Evolutionary conservation across 2,797 vertebrate genomes (phyloP).

Genomic region (Fistularia tabacaria): DNA sequence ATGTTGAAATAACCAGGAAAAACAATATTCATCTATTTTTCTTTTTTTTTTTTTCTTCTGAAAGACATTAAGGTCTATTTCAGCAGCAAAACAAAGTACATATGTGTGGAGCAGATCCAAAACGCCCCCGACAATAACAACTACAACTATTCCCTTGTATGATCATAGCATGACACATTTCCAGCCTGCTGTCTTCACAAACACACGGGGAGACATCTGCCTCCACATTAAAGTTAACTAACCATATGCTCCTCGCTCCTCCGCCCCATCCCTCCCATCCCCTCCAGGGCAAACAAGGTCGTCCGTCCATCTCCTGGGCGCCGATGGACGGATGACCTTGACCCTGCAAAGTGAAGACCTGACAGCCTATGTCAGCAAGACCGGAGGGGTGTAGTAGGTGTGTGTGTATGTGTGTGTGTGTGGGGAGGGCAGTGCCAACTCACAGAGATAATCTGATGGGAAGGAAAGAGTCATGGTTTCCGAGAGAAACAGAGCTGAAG

Average conservation of each 20-base stretch:
- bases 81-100: background rate
- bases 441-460: slow-evolving; percentile 29
- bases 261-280: background rate
- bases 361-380: slow-evolving; percentile 48
- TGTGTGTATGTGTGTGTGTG: slow-evolving; percentile 26
- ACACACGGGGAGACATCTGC: slow-evolving; percentile 43
- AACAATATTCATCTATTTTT: too few relatives aligned
- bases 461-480: slow-evolving; percentile 17
- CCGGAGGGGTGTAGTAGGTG: slow-evolving; percentile 3
- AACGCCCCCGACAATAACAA: slow-evolving; percentile 10
- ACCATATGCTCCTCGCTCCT: slow-evolving; percentile 38
- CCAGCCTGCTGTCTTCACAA: slow-evolving; percentile 40
- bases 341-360: slow-evolving; percentile 23
- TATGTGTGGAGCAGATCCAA: slow-evolving; percentile 2
- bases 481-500: slow-evolving; percentile 4
- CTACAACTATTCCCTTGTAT: slow-evolving; percentile 19
- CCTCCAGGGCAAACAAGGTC: slow-evolving; percentile 1
- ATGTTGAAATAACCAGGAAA: too few relatives aligned
- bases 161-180: slow-evolving; percentile 41
- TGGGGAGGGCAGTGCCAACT: slow-evolving; percentile 27
- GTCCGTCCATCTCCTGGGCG: slow-evolving; percentile 31
- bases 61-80: slow-evolving; percentile 1
- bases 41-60: background rate
- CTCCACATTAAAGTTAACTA: slow-evolving; percentile 47
- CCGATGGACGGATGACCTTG: slow-evolving; percentile 58